Conservation (phyloP, 2,888 invertebrate species). For the Ormia ochracea region DNA sequence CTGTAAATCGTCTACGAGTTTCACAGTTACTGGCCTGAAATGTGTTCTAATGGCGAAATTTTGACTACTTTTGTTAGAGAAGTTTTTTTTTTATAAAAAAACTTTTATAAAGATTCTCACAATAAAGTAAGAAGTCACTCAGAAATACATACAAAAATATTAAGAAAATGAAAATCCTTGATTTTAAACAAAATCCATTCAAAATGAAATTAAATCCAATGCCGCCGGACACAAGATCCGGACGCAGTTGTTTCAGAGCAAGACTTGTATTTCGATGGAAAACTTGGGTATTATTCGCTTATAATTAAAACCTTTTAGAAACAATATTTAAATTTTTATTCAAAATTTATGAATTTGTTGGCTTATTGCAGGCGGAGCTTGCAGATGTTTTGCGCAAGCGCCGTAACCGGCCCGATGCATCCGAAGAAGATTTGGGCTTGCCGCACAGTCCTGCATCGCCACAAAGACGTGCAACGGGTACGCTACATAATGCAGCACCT, state of each 20-base stretch:
- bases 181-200: constrained; percentile 74
- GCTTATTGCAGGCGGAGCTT: constrained; percentile 82
- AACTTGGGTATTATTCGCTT: constrained; percentile 71
- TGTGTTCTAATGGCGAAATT: too few relatives aligned
- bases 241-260: constrained; percentile 73
- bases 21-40: too few relatives aligned
- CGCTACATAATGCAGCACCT: constrained; percentile 21
- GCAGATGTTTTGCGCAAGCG: constrained; percentile 83
- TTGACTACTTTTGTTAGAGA: too few relatives aligned
- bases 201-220: constrained; percentile 73
- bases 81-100: too few relatives aligned
- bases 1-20: too few relatives aligned
- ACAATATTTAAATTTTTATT: not conserved
- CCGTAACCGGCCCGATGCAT: constrained; percentile 83
- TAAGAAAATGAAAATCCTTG: constrained; percentile 69
- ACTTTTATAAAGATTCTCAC: constrained; percentile 16
- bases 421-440: constrained; percentile 85
- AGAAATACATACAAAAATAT: not conserved
- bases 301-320: not conserved
- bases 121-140: not conserved
- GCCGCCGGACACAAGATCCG: constrained; percentile 69
- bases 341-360: not conserved
- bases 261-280: constrained; percentile 75
- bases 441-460: constrained; percentile 86
- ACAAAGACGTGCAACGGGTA: constrained; percentile 76